Base-by-base conservation (phyloP, 1,140 invertebrate species). In the Carcinoscorpius rotundicauda region DNA sequence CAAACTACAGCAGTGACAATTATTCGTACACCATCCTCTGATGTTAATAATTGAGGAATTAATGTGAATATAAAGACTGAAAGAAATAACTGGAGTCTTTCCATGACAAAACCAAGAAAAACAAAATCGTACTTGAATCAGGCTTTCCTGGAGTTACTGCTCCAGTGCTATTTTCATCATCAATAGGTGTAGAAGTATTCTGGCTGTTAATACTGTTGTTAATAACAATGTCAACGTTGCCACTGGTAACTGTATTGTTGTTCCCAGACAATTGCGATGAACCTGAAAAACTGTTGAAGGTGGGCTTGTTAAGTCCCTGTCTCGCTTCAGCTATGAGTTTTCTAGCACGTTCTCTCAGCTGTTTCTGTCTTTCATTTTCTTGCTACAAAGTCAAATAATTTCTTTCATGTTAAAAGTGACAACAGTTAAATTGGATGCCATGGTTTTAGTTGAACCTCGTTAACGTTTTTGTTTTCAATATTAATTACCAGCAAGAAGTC, bases 241-340 rank as follows among this genome's bases (percentile, higher is more conserved):
- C 58, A 9, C 49, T 29, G 48, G 58, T 6, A 50, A 56, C 5
- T 51, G 60, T 29, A 2, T 29, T 29, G 29, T 29, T 29, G 29
- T 29, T 29, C 29, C 29, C 29, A 29, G 29, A 29, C 29, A 29
- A 29, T 29, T 29, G 29, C 29, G 29, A 29, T 2, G 29, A 29
- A 29, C 29, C 29, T 29, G 29, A 58, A 62, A 64, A 60, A 8
- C 51, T 48, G 58, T 65, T 58, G n/a, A 68, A 51, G 29, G 68
- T 61, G 51, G 72, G 71, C 75, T 71, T 83, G 69, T 70, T 77
- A 56, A 29, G 29, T 29, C 84, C 82, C 79, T 84, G 82, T 72
- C 89, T 82, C 0, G 91, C 90, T 74, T 96, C 91, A 1, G 89
- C 90, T 66, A 97, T 94, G 56, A 97, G 78, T 73, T 86, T 84